phyloP scores from a whole-genome alignment of 2,888 invertebrate species.

The Lysandra bellargus region DNA sequence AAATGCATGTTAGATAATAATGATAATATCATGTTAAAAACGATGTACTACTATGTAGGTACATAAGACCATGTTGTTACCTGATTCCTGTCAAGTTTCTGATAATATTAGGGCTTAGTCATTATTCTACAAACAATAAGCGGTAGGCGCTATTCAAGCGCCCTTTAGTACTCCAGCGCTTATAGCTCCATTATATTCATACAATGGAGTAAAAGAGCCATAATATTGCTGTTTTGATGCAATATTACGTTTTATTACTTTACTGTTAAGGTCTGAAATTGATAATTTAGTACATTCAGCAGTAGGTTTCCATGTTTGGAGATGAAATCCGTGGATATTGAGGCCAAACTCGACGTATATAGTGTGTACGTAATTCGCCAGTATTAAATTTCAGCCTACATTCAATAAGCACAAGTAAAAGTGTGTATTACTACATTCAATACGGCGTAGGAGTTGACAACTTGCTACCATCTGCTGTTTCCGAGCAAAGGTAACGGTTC shows the following conservation, averaged over 20 bases:
- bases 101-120: neutral
- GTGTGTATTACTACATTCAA: slow-evolving; percentile 5
- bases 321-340: slow-evolving; percentile 18
- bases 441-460: neutral
- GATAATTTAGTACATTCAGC: neutral
- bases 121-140: slow-evolving; percentile 9
- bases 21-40: neutral
- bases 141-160: neutral
- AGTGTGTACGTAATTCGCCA: neutral
- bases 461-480: neutral
- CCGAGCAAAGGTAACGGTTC: neutral
- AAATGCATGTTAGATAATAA: too few species aligned
- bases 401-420: slow-evolving; percentile 7
- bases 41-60: neutral
- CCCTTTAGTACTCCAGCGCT: neutral
- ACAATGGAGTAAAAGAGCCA: neutral
- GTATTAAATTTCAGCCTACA: slow-evolving; percentile 7
- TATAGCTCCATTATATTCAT: slow-evolving; percentile 12
- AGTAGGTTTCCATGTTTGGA: slow-evolving; percentile 29
- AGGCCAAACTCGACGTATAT: slow-evolving; percentile 1
- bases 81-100: neutral
- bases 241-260: neutral
- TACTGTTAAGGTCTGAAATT: neutral
- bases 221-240: neutral
- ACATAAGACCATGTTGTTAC: neutral